phyloP scores from a whole-genome alignment of 1,140 invertebrate species.

The Helicoverpa zea region DNA sequence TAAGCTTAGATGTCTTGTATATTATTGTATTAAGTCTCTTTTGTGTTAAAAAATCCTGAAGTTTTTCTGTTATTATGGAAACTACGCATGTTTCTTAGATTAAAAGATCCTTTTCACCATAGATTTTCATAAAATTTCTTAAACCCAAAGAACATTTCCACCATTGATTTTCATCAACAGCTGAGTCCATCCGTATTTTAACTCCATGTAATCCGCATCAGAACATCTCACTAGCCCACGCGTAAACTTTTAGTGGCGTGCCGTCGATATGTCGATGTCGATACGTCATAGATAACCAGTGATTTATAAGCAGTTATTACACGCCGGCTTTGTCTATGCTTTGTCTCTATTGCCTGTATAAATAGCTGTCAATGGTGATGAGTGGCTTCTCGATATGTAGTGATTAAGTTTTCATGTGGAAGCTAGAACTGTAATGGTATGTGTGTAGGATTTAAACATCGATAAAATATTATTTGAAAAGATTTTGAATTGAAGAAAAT shows the following conservation, averaged over 20 bases:
- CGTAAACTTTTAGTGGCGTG: slow-evolving; percentile 25
- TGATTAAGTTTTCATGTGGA: slow-evolving; percentile 17
- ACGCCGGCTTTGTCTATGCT: slow-evolving; percentile 39
- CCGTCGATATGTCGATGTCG: slow-evolving; percentile 33
- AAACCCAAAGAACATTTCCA: too few species aligned
- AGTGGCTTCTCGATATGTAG: not conserved
- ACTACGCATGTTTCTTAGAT: too few species aligned
- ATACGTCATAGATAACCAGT: slow-evolving; percentile 37
- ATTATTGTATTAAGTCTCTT: too few species aligned
- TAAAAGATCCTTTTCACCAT: too few species aligned
- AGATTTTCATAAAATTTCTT: not conserved
- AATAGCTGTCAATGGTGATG: slow-evolving; percentile 27
- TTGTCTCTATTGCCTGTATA: slow-evolving; percentile 30
- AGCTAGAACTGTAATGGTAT: not conserved
- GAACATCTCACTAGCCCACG: slow-evolving; percentile 37
- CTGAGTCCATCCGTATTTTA: not conserved
- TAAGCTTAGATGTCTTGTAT: too few species aligned
- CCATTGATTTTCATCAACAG: not conserved
- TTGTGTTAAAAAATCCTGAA: too few species aligned
- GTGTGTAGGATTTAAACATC: too few species aligned
- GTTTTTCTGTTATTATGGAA: too few species aligned
- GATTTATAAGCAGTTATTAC: slow-evolving; percentile 40
- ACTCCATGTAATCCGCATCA: not conserved
- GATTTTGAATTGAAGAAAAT: too few species aligned
- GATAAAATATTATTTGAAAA: too few species aligned